A percentile compares a stretch with the other conserved stretches of the same genome.
phyloP scores from a whole-genome alignment of 2,113 vertebrate genomes.

The Callipepla californica region DNA sequence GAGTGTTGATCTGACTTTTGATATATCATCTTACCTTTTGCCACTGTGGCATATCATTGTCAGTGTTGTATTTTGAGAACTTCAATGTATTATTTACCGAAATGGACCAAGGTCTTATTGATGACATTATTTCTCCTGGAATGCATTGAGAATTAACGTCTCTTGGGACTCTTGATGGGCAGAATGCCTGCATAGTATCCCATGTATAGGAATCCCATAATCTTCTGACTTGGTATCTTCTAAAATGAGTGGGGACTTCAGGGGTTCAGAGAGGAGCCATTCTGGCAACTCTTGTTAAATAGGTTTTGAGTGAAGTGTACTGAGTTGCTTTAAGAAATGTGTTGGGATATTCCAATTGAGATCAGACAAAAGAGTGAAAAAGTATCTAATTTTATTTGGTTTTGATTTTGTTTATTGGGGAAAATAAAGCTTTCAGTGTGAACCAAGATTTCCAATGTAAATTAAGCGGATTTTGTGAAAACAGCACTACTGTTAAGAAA shows the following conservation, averaged over 20 bases:
- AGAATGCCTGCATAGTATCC: not conserved
- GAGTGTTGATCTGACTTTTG: not conserved
- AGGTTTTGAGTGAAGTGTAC: not conserved
- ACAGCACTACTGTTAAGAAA: not conserved
- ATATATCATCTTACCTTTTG: not conserved
- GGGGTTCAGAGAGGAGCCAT: not conserved
- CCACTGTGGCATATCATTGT: accelerated
- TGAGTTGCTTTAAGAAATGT: not conserved
- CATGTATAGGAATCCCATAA: not conserved
- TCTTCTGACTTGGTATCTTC: not conserved
- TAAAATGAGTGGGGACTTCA: not conserved
- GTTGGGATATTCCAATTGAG: not conserved
- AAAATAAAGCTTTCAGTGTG: not conserved
- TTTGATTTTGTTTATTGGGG: not conserved
- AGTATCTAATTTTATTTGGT: not conserved
- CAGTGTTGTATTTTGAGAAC: not conserved
- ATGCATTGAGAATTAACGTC: not conserved
- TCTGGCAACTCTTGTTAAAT: not conserved
- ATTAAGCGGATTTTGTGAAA: not conserved
- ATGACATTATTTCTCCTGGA: not conserved
- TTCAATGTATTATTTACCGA: not conserved
- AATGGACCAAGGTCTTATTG: not conserved
- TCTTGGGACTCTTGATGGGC: not conserved
- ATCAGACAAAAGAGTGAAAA: not conserved
- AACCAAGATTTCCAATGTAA: not conserved